Percentiles rank a stretch among this genome's conserved stretches.
Conservation (phyloP, 2,113 vertebrate species). For the Suncus etruscus region DNA sequence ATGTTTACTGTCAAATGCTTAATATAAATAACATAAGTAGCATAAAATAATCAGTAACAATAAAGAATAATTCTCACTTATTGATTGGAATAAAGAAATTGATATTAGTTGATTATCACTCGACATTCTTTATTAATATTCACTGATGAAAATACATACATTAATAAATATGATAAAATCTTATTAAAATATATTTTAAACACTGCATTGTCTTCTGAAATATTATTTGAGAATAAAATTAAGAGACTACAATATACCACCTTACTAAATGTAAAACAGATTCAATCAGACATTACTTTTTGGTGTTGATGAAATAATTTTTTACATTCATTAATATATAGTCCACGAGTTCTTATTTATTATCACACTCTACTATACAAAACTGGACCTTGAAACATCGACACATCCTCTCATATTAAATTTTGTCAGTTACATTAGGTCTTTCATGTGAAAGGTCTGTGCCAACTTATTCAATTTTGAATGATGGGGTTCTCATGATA, state of each 20-base stretch:
- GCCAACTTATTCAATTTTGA: background rate
- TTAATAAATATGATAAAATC: background rate
- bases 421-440: background rate
- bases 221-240: background rate
- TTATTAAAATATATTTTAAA: background rate
- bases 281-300: background rate
- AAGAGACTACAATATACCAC: background rate
- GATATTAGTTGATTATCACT: background rate
- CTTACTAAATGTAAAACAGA: background rate
- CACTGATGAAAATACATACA: too few species aligned
- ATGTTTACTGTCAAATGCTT: background rate
- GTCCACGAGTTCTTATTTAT: background rate
- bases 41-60: background rate
- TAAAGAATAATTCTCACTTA: background rate
- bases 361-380: background rate
- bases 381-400: background rate
- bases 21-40: background rate
- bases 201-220: background rate
- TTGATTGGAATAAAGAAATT: background rate
- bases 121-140: background rate
- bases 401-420: background rate
- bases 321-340: background rate
- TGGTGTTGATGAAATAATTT: background rate
- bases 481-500: accelerated
- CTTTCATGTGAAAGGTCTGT: background rate